Evolutionary conservation across 2,888 invertebrate species (phyloP), one percentile per base, ranked within the genome.

Genomic region (Busseola fusca): DNA sequence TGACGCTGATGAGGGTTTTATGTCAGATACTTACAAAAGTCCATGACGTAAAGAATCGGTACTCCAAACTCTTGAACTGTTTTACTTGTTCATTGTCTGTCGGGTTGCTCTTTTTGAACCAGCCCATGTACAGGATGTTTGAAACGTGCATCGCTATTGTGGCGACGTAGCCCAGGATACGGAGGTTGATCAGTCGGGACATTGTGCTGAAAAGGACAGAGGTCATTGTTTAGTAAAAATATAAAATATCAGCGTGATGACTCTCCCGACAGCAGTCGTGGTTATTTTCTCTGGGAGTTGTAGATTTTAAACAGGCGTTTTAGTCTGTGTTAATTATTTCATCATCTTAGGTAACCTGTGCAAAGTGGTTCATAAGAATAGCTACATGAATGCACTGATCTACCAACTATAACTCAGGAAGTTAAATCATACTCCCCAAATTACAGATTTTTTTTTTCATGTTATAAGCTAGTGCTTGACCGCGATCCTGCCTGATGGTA

Each of bases 1-100:
- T n/a, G n/a, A n/a, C n/a, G n/a, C n/a, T n/a, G n/a, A n/a, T n/a
- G n/a, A n/a, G n/a, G n/a, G 37, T 37, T 21, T 45, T 45, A 21
- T 45, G 0, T 45, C 7, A n/a, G 14, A 60, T 69, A 80, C 80
- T 93, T 74, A 93, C 93, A 83, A 91, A 89, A 37, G 88, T 93
- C 93, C 93, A 93, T 9, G 87, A 84, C 0, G 93, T 93, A 14
- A 93, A 90, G 52, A 87, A 93, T n/a, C 92, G 75, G 0, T 79
- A 77, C 62, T 91, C 88, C 64, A 92, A 59, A 0, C 77, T 80
- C 3, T 71, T 65, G 57, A 91, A 93, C 0, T 18, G 40, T 21
- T 73, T 67, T 0, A 91, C 66, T 0, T 81, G 59, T 0, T 86
- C 86, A n/a, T 90, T 85, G 0, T 87, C 68, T 1, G 54, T 60